phyloP scores from a whole-genome alignment of 1,140 invertebrate genomes.

The Semibalanus balanoides region DNA sequence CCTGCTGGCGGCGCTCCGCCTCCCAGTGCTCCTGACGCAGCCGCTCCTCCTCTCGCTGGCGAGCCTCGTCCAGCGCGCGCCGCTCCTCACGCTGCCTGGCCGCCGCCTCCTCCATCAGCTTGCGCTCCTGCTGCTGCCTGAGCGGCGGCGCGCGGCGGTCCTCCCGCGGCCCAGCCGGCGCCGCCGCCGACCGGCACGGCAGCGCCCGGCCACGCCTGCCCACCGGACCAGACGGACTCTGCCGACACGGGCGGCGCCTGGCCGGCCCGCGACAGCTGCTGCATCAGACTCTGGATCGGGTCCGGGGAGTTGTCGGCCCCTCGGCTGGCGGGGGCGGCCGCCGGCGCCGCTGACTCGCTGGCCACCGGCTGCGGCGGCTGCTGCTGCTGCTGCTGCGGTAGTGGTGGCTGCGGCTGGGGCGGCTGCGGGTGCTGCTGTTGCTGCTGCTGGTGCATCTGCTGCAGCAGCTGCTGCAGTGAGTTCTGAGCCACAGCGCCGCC shows the following conservation, averaged over 20 bases:
- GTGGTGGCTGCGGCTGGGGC: slow-evolving; percentile 29
- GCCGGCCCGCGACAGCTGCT: slow-evolving; percentile 17
- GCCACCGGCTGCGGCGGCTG: slow-evolving; percentile 11
- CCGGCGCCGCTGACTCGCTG: slow-evolving; percentile 9
- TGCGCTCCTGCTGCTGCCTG: slow-evolving; percentile 4
- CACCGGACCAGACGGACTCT: slow-evolving; percentile 18
- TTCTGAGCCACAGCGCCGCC: not conserved
- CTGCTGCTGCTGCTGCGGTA: slow-evolving; percentile 24
- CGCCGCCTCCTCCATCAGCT: not conserved
- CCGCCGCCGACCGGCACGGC: slow-evolving; percentile 9
- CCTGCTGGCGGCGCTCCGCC: not conserved
- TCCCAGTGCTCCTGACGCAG: not conserved
- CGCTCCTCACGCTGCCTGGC: not conserved
- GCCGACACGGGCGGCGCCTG: slow-evolving; percentile 13
- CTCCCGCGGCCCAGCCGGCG: slow-evolving; percentile 18
- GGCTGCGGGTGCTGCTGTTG: slow-evolving; percentile 25
- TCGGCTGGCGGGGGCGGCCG: not conserved
- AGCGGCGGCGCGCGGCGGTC: slow-evolving; percentile 8
- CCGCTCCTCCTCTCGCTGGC: not conserved
- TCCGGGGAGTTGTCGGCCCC: slow-evolving; percentile 11
- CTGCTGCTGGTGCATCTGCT: slow-evolving; percentile 17
- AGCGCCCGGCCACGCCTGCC: slow-evolving; percentile 18
- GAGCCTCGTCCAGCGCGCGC: not conserved
- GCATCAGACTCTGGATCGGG: slow-evolving; percentile 23
- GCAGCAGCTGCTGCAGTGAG: slow-evolving; percentile 4